Base-by-base conservation (phyloP, 2,113 vertebrate genomes). In the Hemicordylus capensis region DNA sequence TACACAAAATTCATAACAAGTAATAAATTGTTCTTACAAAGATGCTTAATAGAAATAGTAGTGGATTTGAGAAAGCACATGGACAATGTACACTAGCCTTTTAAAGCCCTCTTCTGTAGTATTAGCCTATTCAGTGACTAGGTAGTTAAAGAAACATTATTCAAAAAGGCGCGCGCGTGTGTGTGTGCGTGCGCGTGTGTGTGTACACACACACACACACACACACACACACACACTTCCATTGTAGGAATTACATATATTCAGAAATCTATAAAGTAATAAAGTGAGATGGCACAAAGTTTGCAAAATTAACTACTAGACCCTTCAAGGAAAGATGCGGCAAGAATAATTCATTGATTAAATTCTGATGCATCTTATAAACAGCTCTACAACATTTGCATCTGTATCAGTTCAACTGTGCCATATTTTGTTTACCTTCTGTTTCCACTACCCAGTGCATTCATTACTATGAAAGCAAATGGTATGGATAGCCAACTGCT, bases 1-100 rank as follows among this genome's bases (percentile, higher is more conserved):
- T 92, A 89, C 91, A 85, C 85, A 61, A 59, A 90, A 80, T 82
- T 89, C 88, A 91, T 91, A 91, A 91, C 92, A 94, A 93, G 89
- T 90, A 80, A 11, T 94, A 92, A 94, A 92, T 92, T 93, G 88
- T 80, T 91, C 88, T 91, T 93, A 91, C 92, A 93, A 91, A 85
- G 39, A 37, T 31, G 26, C 31, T 66, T n/a, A 86, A 39, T 8
- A 67, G 80, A 86, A 90, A 88, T 81, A 74, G 83, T 83, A 78
- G 87, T 58, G 10, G 19, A 0, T 1, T 80, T 87, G 84, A 87
- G 85, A 93, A 94, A 89, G 14, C 19, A 39, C 6, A 37, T 8
- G 3, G 2, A 20, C 4, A 6, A 1, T 90, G n/a, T 20, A 39
- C 10, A 20, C n/a, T 73, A 48, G 22, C 4, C 9, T 14, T 10